phyloP scores from a whole-genome alignment of 1,140 invertebrate genomes.

The Steinernema khuongi region DNA sequence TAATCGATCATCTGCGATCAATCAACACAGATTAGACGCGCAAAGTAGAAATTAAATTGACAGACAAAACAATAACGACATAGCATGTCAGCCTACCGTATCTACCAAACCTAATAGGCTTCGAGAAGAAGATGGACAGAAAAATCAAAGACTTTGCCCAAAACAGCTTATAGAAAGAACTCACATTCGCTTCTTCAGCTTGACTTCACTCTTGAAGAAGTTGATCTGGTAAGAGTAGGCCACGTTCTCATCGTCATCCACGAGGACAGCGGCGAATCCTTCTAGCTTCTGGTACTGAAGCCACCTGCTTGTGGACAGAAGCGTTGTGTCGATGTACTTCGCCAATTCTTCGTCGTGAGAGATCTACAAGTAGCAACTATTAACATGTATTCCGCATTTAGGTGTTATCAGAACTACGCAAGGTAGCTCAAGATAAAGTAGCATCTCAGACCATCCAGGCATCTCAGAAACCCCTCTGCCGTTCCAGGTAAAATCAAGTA shows the following conservation, averaged over 20 bases:
- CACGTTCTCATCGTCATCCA: neutral
- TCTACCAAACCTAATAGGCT: too few species aligned
- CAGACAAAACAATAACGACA: too few species aligned
- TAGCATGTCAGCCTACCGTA: too few species aligned
- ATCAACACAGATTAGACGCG: too few species aligned
- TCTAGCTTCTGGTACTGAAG: neutral
- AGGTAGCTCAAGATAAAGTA: too few species aligned
- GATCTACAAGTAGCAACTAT: neutral
- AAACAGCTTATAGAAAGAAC: neutral
- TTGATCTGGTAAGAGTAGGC: constrained; percentile 5
- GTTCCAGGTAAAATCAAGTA: too few species aligned
- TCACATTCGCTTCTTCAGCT: neutral
- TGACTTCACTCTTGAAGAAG: neutral
- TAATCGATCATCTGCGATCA: too few species aligned
- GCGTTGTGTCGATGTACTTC: neutral
- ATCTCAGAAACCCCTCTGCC: too few species aligned
- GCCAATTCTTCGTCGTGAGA: neutral
- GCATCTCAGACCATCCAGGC: too few species aligned
- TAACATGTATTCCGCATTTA: neutral
- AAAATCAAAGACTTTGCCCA: too few species aligned
- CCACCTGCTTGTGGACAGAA: neutral
- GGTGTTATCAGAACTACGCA: neutral
- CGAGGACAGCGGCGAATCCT: neutral
- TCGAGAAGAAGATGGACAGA: too few species aligned
- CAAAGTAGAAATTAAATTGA: too few species aligned